Evolutionary conservation across 35 echinoderm and acorn worm species (phyloP), one percentile per base, ranked within the genome.

Genomic region (Holothuria glaberrima): DNA sequence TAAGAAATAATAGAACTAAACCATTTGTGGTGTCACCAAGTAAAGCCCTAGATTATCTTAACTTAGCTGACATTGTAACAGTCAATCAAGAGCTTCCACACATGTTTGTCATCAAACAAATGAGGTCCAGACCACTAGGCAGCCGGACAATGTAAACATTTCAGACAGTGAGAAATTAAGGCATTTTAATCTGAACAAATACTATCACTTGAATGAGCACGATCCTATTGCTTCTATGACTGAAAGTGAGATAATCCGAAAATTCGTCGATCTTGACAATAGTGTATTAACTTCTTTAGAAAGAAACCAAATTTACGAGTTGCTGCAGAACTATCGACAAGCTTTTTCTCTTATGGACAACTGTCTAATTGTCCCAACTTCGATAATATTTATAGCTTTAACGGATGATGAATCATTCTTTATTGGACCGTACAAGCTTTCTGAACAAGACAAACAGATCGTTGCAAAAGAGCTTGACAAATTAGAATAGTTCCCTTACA

Each of bases 311-410:
- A 68, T 30, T 70, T 71, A 69, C 18, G 25, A 50, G n/a, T 20
- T 46, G 9, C 36, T 30, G 1, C 32, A 63, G 18, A 30, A 27
- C 9, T 31, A 83, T 24, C 68, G 80, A 29, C 3, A 75, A 17
- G 87, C 87, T 6, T 89, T 89, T 76, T 89, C 70, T 22, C 46
- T 89, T 76, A 89, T 59, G 69, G 87, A 30, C 69, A 89, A 61
- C 6, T 89, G 16, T 89, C 69, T 14, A 50, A 24, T 32, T 75
- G 87, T 76, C 68, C 87, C 4, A 76, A 72, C 46, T 89, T 58
- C 50, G 71, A 72, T n/a, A 21, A 27, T 46, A 6, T 25, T 77
- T 60, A 89, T 89, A 32, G 0, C 45, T n/a, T 58, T 89, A 31
- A 58, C 87, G 3, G 34, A 89, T 25, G 30, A 58, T 41, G 87